Conservation (phyloP, 1,140 invertebrate genomes). For the Zaprionus africanus region DNA sequence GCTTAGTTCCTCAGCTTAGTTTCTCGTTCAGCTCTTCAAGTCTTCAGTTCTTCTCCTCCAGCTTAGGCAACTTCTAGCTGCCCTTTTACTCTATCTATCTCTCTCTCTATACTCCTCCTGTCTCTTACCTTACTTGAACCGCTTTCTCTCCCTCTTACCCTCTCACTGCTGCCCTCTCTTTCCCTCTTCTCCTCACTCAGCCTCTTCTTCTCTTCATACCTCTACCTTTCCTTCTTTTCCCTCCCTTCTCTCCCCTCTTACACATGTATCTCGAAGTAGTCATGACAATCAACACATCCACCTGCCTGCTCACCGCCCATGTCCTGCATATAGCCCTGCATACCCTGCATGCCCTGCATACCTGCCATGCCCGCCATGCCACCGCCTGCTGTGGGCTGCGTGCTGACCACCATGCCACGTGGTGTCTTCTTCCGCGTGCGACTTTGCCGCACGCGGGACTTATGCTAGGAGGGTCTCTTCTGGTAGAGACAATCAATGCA, state of each 20-base stretch:
- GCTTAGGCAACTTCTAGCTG: not conserved
- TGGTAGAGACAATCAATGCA: slow-evolving; percentile 88
- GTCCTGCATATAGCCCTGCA: slow-evolving; percentile 67
- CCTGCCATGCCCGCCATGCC: slow-evolving; percentile 28
- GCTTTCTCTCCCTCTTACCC: not conserved
- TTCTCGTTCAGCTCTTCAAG: not conserved
- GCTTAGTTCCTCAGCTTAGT: not conserved
- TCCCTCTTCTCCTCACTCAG: not conserved
- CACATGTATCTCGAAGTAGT: slow-evolving; percentile 84
- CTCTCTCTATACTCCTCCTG: not conserved
- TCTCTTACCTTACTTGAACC: not conserved
- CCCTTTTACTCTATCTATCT: not conserved
- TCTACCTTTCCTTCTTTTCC: not conserved
- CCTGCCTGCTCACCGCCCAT: slow-evolving; percentile 51
- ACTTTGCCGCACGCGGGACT: slow-evolving; percentile 85
- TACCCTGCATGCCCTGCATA: slow-evolving; percentile 59
- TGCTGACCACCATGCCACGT: slow-evolving; percentile 46
- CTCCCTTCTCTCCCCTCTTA: slow-evolving; percentile 39
- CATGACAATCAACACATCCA: slow-evolving; percentile 83
- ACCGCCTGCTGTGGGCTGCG: not conserved
- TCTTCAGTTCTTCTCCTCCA: not conserved
- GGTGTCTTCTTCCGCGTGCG: slow-evolving; percentile 84
- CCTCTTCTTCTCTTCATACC: not conserved
- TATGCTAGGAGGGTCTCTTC: slow-evolving; percentile 87
- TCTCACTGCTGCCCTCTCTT: not conserved